Base-by-base conservation (phyloP, 2,797 vertebrate species). In the Lagodon rhomboides region DNA sequence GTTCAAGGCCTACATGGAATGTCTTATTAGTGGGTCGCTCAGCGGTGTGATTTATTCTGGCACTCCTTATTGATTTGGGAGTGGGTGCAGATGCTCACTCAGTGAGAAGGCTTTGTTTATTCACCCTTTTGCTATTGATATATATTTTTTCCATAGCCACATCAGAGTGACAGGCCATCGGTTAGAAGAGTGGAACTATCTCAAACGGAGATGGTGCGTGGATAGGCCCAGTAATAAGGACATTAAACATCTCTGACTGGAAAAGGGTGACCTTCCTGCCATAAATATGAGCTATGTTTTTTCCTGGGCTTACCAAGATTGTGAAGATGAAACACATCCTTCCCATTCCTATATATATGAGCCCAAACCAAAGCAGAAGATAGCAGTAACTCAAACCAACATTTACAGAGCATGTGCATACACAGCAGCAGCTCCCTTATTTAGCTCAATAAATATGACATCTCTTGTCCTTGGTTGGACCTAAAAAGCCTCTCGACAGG, bases 241-340 rank as follows among this genome's bases (percentile, higher is more conserved):
- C 76, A 89, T 88, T 87, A 91, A 91, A 88, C 85, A 87, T 86
- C 73, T 86, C 60, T 30, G 83, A 75, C 87, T 85, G 65, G 25
- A 64, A 1, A 72, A 12, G 1, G 78, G 66, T 60, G 84, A 91
- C 90, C 88, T 89, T 91, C 84, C 68, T 59, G 84, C 49, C 85
- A 75, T 73, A 70, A 78, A 80, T 61, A 78, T 38, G 62, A 86
- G 68, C 66, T 53, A 80, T 75, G 53, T 78, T 77, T 87, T 88
- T 83, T 68, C 61, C 41, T 25, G 30, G 62, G 59, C 51, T 58
- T n/a, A 73, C 46, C 38, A 20, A 59, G 60, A 79, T 63, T 25
- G 68, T 49, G 30, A 59, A 70, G 73, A 85, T 80, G 41, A 82
- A 78, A 84, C 23, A 20, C n/a, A 73, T n/a, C 44, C 66, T 38